These are phyloP conservation scores for Hedya salicella DNA, from an alignment of 2,888 invertebrate species.

Conservation along the genomic window DNA sequence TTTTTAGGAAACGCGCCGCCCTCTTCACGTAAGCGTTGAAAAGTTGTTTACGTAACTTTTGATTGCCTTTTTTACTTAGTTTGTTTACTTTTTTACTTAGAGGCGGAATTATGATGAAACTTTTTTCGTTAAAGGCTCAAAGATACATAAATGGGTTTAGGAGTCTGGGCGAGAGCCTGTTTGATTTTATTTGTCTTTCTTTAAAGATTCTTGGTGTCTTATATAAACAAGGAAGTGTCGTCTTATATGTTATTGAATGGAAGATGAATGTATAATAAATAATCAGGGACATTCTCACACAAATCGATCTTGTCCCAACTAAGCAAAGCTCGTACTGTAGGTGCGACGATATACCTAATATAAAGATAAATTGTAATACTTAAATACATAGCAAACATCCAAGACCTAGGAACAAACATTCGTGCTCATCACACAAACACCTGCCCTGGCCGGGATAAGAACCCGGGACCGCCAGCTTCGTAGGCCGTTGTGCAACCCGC, in stretches of 20 bases:
- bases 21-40: slow-evolving; percentile 69
- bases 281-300: too few relatives aligned
- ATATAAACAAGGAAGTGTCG: slow-evolving; percentile 27
- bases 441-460: too few relatives aligned
- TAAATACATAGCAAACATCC: too few relatives aligned
- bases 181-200: slow-evolving; percentile 64
- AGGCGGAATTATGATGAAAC: slow-evolving; percentile 76
- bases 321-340: too few relatives aligned
- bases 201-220: slow-evolving; percentile 43
- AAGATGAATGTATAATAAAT: too few relatives aligned
- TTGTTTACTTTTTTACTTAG: slow-evolving; percentile 80
- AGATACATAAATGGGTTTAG: slow-evolving; percentile 76
- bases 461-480: too few relatives aligned
- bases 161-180: slow-evolving; percentile 58
- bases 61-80: slow-evolving; percentile 78
- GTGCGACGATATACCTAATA: too few relatives aligned
- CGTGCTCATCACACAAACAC: too few relatives aligned
- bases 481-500: too few relatives aligned
- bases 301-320: too few relatives aligned
- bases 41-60: slow-evolving; percentile 81
- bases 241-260: slow-evolving; percentile 18
- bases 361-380: too few relatives aligned
- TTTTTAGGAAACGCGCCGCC: slow-evolving; percentile 53
- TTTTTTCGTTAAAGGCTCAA: slow-evolving; percentile 78
- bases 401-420: too few relatives aligned